phyloP scores from a whole-genome alignment of 2,113 vertebrate genomes.

The Regulus satrapa region DNA sequence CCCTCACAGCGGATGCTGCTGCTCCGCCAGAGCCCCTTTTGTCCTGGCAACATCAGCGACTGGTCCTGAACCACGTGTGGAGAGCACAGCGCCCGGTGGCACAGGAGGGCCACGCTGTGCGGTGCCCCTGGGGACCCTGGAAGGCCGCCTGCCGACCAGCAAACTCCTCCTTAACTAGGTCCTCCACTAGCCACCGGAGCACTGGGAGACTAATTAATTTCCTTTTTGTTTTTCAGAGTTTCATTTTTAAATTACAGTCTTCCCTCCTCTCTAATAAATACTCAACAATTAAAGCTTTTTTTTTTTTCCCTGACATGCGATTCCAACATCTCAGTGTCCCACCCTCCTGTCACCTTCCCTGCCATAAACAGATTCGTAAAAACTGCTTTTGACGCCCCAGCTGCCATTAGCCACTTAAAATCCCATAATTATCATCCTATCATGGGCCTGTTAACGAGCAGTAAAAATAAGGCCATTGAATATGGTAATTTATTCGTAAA shows the following conservation, averaged over 20 bases:
- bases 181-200: neutral
- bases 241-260: conserved; percentile 80
- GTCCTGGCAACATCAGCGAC: fast-evolving
- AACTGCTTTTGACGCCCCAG: conserved; percentile 85
- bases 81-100: fast-evolving
- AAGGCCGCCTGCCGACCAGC: neutral
- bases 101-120: fast-evolving
- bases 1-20: neutral
- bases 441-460: conserved; percentile 93
- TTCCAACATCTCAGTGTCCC: conserved; percentile 79
- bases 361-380: conserved; percentile 84
- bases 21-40: neutral
- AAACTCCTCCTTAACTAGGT: conserved; percentile 32
- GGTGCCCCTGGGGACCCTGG: fast-evolving
- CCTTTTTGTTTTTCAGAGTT: conserved; percentile 77
- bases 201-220: conserved; percentile 70
- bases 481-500: conserved; percentile 96
- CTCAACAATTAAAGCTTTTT: conserved; percentile 81
- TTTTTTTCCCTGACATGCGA: conserved; percentile 78
- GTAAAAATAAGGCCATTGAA: conserved; percentile 97
- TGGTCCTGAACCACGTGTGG: fast-evolving
- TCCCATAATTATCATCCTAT: conserved; percentile 97
- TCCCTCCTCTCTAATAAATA: conserved; percentile 83
- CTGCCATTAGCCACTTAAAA: conserved; percentile 88
- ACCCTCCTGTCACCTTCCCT: conserved; percentile 80